Conservation (phyloP, 2,888 invertebrate genomes). For the Calephelis perditalis region DNA sequence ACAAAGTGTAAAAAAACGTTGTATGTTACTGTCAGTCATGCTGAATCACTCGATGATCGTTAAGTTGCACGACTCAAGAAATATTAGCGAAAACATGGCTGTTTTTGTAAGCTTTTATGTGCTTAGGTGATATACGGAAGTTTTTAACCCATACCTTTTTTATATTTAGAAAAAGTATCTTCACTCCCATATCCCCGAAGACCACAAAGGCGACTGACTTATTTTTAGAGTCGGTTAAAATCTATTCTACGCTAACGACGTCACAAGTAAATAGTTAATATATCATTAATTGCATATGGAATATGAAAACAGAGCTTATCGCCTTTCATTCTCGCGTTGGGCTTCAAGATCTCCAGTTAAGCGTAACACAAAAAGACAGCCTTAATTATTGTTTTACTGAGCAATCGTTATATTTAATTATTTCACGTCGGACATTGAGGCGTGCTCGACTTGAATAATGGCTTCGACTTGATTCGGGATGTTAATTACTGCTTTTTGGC, state of each 20-base stretch:
- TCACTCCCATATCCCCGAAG: too few species aligned
- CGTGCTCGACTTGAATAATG: slow-evolving; percentile 11
- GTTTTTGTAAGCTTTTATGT: background rate
- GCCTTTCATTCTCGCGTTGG: too few species aligned
- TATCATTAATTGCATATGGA: too few species aligned
- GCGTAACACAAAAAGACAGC: slow-evolving; percentile 21
- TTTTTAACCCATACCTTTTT: too few species aligned
- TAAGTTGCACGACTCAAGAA: background rate
- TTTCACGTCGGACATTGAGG: slow-evolving; percentile 22
- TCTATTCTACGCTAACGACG: too few species aligned
- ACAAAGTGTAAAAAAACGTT: background rate
- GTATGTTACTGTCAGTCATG: background rate
- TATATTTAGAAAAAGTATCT: too few species aligned
- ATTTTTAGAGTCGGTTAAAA: too few species aligned
- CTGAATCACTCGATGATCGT: background rate
- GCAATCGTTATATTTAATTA: slow-evolving; percentile 53
- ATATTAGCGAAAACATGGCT: background rate
- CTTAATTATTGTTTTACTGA: slow-evolving; percentile 52
- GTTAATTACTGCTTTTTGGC: slow-evolving; percentile 5
- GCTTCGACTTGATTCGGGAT: slow-evolving; percentile 4
- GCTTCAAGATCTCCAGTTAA: background rate
- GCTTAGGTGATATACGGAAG: too few species aligned
- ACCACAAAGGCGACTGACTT: too few species aligned
- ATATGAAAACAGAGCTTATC: too few species aligned
- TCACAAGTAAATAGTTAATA: too few species aligned